A percentile compares a stretch with the other conserved stretches of the same genome.
phyloP scores from a whole-genome alignment of 2,113 vertebrate species.

The Alexandromys fortis region DNA sequence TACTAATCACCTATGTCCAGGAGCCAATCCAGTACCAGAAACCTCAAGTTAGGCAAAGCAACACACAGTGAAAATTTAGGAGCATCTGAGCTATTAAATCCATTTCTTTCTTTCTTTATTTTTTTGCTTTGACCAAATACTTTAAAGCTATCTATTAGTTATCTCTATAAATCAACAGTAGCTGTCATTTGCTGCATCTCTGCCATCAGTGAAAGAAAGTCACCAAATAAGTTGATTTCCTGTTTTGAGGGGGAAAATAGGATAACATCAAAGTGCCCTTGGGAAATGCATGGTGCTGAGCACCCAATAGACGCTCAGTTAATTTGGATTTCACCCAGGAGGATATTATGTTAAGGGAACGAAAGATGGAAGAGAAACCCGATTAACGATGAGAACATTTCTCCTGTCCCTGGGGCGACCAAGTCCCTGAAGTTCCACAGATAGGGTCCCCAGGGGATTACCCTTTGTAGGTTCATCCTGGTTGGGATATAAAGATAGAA shows the following conservation, averaged over 20 bases:
- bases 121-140: constrained; percentile 20
- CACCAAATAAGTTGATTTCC: constrained; percentile 63
- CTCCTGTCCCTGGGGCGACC: constrained; percentile 14
- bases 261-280: constrained; percentile 33
- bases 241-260: neutral
- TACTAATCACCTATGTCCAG: neutral
- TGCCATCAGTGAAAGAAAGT: constrained; percentile 47
- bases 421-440: constrained; percentile 50
- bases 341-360: constrained; percentile 60
- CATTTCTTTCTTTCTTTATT: neutral
- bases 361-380: constrained; percentile 62
- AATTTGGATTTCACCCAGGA: constrained; percentile 66
- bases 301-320: constrained; percentile 47
- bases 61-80: neutral
- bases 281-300: constrained; percentile 49
- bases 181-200: constrained; percentile 33
- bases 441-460: constrained; percentile 60
- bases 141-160: neutral
- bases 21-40: neutral
- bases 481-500: constrained; percentile 65
- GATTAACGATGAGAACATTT: constrained; percentile 65
- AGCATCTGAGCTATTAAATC: neutral
- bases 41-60: neutral
- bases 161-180: neutral
- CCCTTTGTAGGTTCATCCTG: constrained; percentile 58